Evolutionary conservation across 2,113 vertebrate genomes (phyloP), one percentile per base, ranked within the genome.

Genomic region (Ranitomeya imitator): DNA sequence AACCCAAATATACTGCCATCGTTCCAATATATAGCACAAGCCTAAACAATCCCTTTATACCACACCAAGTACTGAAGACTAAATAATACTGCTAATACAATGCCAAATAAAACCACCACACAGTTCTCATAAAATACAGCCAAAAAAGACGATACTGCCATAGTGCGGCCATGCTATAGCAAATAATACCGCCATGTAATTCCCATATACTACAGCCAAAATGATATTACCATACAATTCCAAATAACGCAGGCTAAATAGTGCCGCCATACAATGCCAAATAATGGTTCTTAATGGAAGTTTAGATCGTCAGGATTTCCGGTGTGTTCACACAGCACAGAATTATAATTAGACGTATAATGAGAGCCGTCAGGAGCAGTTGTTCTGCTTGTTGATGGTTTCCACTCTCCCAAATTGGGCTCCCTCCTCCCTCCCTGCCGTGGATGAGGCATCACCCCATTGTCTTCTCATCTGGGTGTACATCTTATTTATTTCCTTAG

Each of bases 401-500:
- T 76, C 37, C 71, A 10, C 31, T 74, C 9, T 45, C 71, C 15
- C 4, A 16, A 18, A 74, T 45, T 18, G 2, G 26, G 1, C 14
- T 16, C 1, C 26, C 2, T 23, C 11, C 65, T 69, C 14, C 26
- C 37, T 45, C 37, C 37, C 37, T 5, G 37, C 37, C 4, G 54
- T 21, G 45, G 51, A 12, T n/a, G 76, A 54, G 45, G 19, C 76
- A 4, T 55, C 77, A 19, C 3, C 23, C 52, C 21, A 76, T 76
- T 76, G 73, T 79, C 19, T n/a, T 18, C 76, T 14, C 15, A 45
- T 74, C 15, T 52, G 76, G 76, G 76, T 78, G 76, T 78, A 54
- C 21, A n/a, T 78, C 21, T 78, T 21, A 12, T 54, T 11, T 54
- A n/a, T 54, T 78, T 54, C 51, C 9, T 78, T 12, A n/a, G 16